Conservation (phyloP, 2,888 invertebrate species). For the Miltochrista miniata region DNA sequence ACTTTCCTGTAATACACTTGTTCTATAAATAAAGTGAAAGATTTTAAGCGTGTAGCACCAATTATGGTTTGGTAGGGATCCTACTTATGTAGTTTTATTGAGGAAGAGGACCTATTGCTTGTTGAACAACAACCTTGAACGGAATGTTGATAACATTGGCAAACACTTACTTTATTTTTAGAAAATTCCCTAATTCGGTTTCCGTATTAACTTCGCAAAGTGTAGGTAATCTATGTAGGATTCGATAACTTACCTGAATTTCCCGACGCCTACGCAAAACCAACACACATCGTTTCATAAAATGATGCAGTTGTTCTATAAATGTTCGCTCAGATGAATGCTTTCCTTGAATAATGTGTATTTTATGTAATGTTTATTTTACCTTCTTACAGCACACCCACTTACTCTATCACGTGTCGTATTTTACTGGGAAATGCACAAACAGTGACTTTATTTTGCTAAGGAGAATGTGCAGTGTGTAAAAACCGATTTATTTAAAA, state of each 20-base stretch:
- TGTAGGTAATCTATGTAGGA: too few species aligned
- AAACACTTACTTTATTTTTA: too few species aligned
- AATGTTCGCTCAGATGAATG: constrained; percentile 18
- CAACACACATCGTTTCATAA: not conserved
- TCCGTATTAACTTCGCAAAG: too few species aligned
- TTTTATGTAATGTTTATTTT: constrained; percentile 32
- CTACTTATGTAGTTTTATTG: too few species aligned
- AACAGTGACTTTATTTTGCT: constrained; percentile 3
- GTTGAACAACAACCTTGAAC: too few species aligned
- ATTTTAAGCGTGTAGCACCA: too few species aligned
- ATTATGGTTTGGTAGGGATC: too few species aligned
- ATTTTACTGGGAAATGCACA: not conserved
- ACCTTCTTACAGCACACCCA: constrained; percentile 19
- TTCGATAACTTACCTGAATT: not conserved
- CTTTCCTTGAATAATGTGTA: constrained; percentile 6
- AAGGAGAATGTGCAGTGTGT: constrained; percentile 4
- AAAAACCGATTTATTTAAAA: not conserved
- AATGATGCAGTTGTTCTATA: constrained; percentile 21
- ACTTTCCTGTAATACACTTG: too few species aligned
- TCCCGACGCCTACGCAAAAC: not conserved
- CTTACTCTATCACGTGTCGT: constrained; percentile 1
- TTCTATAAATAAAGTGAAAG: too few species aligned
- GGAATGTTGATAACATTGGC: too few species aligned
- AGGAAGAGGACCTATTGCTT: too few species aligned
- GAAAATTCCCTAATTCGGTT: too few species aligned